Evolutionary conservation across 2,888 invertebrate species (phyloP).

Genomic region (Antitype chi): DNA sequence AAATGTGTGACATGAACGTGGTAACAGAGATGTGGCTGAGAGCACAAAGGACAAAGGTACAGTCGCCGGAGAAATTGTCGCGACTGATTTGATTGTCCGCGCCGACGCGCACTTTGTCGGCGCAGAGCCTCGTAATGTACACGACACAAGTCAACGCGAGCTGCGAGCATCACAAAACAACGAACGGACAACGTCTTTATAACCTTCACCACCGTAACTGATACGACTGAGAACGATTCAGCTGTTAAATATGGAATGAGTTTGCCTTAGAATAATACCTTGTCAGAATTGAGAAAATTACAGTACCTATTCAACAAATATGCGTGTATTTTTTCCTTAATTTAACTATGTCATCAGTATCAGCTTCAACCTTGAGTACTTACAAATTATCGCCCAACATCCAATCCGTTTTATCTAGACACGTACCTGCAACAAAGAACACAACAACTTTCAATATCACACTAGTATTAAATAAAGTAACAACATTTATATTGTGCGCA

Average conservation of each 20-base stretch:
- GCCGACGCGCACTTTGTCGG: constrained; percentile 84
- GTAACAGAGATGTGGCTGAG: constrained; percentile 47
- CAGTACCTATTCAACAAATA: not conserved
- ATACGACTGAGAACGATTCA: constrained; percentile 68
- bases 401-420: constrained; percentile 61
- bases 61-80: constrained; percentile 80
- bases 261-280: constrained; percentile 21
- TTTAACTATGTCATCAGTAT: constrained; percentile 36
- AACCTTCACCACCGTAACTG: constrained; percentile 74
- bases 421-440: constrained; percentile 86
- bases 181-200: constrained; percentile 72
- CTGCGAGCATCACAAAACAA: constrained; percentile 66
- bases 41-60: constrained; percentile 74
- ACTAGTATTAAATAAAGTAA: constrained; percentile 62
- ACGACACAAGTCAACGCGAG: constrained; percentile 56
- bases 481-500: constrained; percentile 75
- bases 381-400: constrained; percentile 52
- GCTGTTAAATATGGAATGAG: constrained; percentile 25
- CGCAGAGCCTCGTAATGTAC: constrained; percentile 59
- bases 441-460: constrained; percentile 70
- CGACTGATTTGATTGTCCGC: constrained; percentile 84
- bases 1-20: constrained; percentile 65
- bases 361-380: constrained; percentile 58
- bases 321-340: not conserved
- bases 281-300: constrained; percentile 3